A percentile compares a stretch with the other conserved stretches of the same genome.
Conservation (phyloP, 2,888 invertebrate species). For the Eucera pruinosa region DNA sequence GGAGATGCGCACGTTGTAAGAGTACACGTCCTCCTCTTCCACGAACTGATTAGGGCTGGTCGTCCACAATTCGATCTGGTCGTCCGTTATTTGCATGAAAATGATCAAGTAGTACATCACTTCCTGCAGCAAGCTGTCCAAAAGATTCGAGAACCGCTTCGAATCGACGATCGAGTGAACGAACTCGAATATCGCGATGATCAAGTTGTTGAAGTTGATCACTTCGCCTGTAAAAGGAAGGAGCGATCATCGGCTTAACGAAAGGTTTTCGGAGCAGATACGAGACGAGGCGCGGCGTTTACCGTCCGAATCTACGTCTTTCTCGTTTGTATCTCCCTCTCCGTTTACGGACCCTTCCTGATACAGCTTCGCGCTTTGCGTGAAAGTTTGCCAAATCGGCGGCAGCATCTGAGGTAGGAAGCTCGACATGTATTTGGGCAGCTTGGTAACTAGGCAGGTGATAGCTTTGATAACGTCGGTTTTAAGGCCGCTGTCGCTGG, state of each 20-base stretch:
- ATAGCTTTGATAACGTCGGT: conserved; percentile 88
- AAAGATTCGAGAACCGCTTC: conserved; percentile 85
- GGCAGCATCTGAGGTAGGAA: conserved; percentile 88
- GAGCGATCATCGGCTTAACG: no score
- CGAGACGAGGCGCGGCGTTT: no score
- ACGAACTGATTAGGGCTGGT: conserved; percentile 88
- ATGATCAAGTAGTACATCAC: conserved; percentile 88
- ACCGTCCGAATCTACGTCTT: conserved; percentile 88
- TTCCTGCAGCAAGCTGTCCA: conserved; percentile 87
- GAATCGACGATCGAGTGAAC: conserved; percentile 87
- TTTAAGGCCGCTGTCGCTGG: conserved; percentile 87
- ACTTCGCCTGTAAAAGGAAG: conserved; percentile 85
- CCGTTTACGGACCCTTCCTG: conserved; percentile 88
- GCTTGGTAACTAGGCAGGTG: conserved; percentile 87
- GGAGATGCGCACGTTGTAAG: conserved; percentile 88
- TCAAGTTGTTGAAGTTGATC: conserved; percentile 87
- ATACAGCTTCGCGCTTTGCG: conserved; percentile 88
- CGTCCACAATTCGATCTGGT: conserved; percentile 88
- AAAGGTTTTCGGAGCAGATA: no score
- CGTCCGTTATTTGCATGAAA: conserved; percentile 90
- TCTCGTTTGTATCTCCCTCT: conserved; percentile 85
- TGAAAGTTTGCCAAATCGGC: conserved; percentile 89
- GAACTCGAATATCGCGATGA: conserved; percentile 89
- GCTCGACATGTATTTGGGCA: conserved; percentile 87
- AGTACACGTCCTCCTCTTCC: conserved; percentile 88